Conservation (phyloP, 1,140 invertebrate species). For the Ganaspis sp. region DNA sequence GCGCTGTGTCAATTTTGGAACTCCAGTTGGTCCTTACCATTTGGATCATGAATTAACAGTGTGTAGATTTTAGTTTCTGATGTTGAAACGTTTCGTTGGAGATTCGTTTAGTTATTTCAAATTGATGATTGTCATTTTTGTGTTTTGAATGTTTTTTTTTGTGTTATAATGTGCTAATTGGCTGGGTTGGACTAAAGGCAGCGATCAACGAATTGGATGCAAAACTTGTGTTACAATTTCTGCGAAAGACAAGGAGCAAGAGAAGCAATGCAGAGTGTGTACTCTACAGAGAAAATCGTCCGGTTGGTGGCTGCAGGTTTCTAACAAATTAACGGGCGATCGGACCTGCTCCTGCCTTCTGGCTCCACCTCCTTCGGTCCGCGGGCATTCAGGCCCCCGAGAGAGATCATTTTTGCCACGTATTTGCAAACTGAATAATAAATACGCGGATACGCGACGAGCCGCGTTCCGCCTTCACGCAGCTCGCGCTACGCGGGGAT, state of each 20-base stretch:
- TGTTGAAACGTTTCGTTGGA: too few species aligned
- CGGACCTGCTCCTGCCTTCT: constrained; percentile 59
- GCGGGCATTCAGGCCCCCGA: constrained; percentile 48
- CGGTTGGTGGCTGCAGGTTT: constrained; percentile 62
- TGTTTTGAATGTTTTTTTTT: too few species aligned
- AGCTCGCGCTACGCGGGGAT: constrained; percentile 72
- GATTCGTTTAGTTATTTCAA: too few species aligned
- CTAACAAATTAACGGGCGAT: constrained; percentile 73
- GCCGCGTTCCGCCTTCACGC: constrained; percentile 76
- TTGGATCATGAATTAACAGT: too few species aligned
- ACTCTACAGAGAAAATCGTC: constrained; percentile 40
- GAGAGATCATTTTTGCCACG: constrained; percentile 75
- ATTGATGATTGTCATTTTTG: too few species aligned
- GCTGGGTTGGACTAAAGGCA: too few species aligned
- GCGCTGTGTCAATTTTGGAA: too few species aligned
- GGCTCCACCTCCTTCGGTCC: constrained; percentile 62
- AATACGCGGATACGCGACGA: constrained; percentile 73
- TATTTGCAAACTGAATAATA: constrained; percentile 78
- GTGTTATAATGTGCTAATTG: too few species aligned
- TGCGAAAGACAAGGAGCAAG: not conserved
- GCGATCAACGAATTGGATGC: too few species aligned
- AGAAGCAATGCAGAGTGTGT: not conserved
- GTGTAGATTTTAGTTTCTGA: too few species aligned
- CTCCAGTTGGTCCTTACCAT: too few species aligned
- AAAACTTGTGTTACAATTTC: not conserved